Evolutionary conservation across 2,888 invertebrate genomes (phyloP).

Genomic region (Idaea biselata): DNA sequence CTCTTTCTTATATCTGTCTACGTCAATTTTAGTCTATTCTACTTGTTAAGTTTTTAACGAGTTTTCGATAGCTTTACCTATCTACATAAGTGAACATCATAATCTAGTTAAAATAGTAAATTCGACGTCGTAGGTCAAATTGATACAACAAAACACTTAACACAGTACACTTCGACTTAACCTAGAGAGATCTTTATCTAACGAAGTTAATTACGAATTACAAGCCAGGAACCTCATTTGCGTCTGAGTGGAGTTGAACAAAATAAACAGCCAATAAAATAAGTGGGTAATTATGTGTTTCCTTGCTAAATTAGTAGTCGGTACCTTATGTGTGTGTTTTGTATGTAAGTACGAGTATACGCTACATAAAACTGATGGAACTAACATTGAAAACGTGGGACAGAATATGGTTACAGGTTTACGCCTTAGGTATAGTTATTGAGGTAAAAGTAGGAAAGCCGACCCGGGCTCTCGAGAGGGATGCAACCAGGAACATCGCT

Average conservation of each 20-base stretch:
- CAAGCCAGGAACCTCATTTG: slow-evolving; percentile 51
- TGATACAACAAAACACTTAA: slow-evolving; percentile 37
- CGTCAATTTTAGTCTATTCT: too few species aligned
- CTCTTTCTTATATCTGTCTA: too few species aligned
- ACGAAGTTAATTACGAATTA: slow-evolving; percentile 48
- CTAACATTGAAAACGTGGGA: neutral
- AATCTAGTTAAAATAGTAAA: neutral
- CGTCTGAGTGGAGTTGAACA: slow-evolving; percentile 49
- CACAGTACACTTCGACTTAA: slow-evolving; percentile 60
- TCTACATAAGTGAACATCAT: too few species aligned
- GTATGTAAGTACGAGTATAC: slow-evolving; percentile 15
- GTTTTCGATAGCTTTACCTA: too few species aligned
- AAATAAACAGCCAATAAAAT: slow-evolving; percentile 42
- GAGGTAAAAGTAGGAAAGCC: too few species aligned
- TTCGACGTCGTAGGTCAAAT: slow-evolving; percentile 2
- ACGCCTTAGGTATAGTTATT: too few species aligned
- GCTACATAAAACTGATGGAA: slow-evolving; percentile 16
- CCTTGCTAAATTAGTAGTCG: slow-evolving; percentile 26
- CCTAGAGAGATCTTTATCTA: slow-evolving; percentile 69
- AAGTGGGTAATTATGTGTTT: slow-evolving; percentile 37
- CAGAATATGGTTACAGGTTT: neutral
- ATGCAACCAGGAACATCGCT: too few species aligned
- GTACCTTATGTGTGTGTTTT: neutral
- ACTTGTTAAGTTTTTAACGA: too few species aligned
- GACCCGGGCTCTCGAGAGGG: too few species aligned